Percentiles rank a stretch among this genome's conserved stretches.
Conservation (phyloP, 2,113 vertebrate species). For the Phylloscopus trochilus region DNA sequence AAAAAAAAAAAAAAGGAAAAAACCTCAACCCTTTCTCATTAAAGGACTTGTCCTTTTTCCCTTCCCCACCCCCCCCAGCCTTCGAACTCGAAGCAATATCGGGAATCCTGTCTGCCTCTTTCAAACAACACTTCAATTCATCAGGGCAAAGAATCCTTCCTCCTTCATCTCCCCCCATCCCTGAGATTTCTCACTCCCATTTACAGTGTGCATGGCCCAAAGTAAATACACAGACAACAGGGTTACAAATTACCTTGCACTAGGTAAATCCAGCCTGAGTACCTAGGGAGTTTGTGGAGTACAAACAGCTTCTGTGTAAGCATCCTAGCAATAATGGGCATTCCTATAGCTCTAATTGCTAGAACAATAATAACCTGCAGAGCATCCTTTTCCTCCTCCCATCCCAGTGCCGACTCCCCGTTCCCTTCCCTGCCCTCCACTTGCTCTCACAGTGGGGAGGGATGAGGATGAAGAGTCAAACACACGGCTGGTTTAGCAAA, state of each 20-base stretch:
- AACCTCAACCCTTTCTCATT: slow-evolving; percentile 39
- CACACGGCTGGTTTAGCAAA: background rate
- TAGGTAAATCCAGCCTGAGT: slow-evolving; percentile 5
- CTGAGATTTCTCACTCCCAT: background rate
- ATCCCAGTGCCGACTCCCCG: background rate
- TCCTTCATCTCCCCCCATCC: background rate
- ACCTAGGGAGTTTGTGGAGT: background rate
- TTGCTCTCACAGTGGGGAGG: slow-evolving; percentile 30
- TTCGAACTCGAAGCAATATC: background rate
- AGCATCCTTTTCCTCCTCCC: background rate
- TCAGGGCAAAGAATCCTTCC: slow-evolving; percentile 26
- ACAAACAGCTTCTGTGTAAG: slow-evolving; percentile 24
- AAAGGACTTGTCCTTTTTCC: slow-evolving; percentile 44
- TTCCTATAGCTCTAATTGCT: slow-evolving; percentile 29
- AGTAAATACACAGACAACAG: slow-evolving; percentile 33
- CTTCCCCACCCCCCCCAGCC: background rate
- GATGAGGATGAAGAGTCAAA: background rate
- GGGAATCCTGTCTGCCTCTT: slow-evolving; percentile 50
- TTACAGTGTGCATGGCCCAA: background rate
- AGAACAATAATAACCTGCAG: slow-evolving; percentile 14
- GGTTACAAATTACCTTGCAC: slow-evolving; percentile 41
- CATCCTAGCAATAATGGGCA: background rate
- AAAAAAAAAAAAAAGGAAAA: background rate
- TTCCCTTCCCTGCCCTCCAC: slow-evolving; percentile 22
- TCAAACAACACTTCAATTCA: slow-evolving; percentile 61